Evolutionary conservation across 2,113 vertebrate genomes (phyloP).

Genomic region (Aspidoscelis tigris): DNA sequence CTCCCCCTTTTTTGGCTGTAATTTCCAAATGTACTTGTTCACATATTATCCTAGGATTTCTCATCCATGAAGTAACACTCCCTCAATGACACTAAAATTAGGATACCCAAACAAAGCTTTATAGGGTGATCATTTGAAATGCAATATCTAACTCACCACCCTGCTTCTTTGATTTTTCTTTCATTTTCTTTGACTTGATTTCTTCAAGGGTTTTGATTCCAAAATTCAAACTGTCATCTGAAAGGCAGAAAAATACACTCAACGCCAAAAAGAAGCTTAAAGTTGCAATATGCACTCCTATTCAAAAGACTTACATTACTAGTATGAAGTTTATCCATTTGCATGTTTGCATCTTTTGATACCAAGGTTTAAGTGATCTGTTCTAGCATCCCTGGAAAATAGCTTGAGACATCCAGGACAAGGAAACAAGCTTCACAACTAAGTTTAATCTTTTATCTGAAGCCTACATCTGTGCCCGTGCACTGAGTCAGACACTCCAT

Average conservation of each 20-base stretch:
- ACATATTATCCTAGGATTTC: not conserved
- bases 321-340: not conserved
- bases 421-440: no score
- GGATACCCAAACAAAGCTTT: not conserved
- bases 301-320: no score
- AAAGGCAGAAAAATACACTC: not conserved
- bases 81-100: not conserved
- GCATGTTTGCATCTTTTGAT: not conserved
- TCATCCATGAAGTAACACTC: not conserved
- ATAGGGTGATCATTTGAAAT: not conserved
- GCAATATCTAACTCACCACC: conserved; percentile 72
- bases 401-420: no score
- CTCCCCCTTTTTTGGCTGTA: no score
- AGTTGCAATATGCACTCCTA: not conserved
- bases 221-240: conserved; percentile 87
- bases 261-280: not conserved
- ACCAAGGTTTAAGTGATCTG: not conserved
- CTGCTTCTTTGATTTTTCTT: conserved; percentile 84
- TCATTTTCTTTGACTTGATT: conserved; percentile 89
- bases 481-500: no score
- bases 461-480: no score
- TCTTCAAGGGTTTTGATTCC: conserved; percentile 94
- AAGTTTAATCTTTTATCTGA: no score
- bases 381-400: not conserved
- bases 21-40: no score